phyloP scores from a whole-genome alignment of 53 echinoderm and acorn worm species.

The Apostichopus leukothele region DNA sequence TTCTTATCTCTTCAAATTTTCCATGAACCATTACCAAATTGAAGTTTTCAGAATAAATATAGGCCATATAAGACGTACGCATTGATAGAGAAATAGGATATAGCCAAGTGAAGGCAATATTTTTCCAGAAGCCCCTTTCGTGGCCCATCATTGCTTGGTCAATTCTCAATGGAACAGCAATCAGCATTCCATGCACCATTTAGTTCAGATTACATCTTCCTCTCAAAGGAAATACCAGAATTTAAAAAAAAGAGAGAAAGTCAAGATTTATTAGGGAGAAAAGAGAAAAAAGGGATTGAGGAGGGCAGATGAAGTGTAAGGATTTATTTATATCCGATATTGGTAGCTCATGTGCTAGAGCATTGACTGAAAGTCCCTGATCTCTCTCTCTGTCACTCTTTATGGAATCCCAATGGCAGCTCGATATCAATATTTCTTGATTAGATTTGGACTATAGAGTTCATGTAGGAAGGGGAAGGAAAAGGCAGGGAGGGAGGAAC shows the following conservation, averaged over 20 bases:
- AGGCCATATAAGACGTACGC: neutral
- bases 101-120: neutral
- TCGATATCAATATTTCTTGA: too few relatives aligned
- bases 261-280: neutral
- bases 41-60: neutral
- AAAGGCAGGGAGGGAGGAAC: too few relatives aligned
- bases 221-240: neutral
- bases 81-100: neutral
- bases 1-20: neutral
- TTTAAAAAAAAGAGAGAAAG: neutral
- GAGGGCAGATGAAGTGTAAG: neutral
- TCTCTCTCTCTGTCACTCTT: too few relatives aligned
- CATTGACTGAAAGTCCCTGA: too few relatives aligned
- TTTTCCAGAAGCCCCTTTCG: neutral
- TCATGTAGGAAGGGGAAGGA: too few relatives aligned
- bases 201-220: neutral
- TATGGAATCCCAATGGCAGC: too few relatives aligned
- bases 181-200: neutral
- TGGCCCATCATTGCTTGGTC: neutral
- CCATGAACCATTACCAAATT: neutral
- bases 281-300: neutral
- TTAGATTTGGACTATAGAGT: too few relatives aligned
- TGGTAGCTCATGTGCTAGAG: too few relatives aligned
- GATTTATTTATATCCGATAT: too few relatives aligned
- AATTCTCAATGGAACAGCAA: neutral